These are phyloP conservation scores for Perognathus longimembris DNA, from an alignment of 2,113 vertebrate genomes.

Conservation along the genomic window DNA sequence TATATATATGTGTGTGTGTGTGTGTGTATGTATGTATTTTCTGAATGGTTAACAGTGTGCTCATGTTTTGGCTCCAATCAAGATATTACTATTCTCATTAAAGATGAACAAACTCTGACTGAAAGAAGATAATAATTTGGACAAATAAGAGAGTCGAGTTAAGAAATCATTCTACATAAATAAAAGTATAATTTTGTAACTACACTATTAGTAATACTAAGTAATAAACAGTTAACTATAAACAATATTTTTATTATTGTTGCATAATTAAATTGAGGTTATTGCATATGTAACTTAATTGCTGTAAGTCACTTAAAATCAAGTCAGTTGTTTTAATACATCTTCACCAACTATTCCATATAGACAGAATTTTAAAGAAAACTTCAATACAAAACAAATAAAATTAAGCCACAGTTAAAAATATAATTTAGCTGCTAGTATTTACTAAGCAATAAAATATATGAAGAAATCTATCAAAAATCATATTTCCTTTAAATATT, in stretches of 20 bases:
- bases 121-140: not conserved
- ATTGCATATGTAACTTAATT: slow-evolving; percentile 8
- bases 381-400: not conserved
- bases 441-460: not conserved
- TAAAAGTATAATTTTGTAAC: not conserved
- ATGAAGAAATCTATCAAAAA: not conserved
- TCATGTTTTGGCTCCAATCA: not conserved
- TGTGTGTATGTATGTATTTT: not conserved
- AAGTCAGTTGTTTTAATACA: not conserved
- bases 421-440: not conserved
- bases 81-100: not conserved
- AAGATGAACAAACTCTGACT: not conserved
- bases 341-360: not conserved
- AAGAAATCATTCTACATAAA: not conserved
- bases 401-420: not conserved
- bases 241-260: not conserved
- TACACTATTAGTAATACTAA: not conserved
- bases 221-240: not conserved
- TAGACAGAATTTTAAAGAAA: not conserved
- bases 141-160: not conserved
- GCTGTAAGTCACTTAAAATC: not conserved
- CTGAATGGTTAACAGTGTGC: not conserved
- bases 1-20: no score
- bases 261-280: not conserved
- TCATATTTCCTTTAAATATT: not conserved